A percentile compares a stretch with the other conserved stretches of the same genome.
Conservation (phyloP, 2,113 vertebrate species). For the Vulpes ferrilata region DNA sequence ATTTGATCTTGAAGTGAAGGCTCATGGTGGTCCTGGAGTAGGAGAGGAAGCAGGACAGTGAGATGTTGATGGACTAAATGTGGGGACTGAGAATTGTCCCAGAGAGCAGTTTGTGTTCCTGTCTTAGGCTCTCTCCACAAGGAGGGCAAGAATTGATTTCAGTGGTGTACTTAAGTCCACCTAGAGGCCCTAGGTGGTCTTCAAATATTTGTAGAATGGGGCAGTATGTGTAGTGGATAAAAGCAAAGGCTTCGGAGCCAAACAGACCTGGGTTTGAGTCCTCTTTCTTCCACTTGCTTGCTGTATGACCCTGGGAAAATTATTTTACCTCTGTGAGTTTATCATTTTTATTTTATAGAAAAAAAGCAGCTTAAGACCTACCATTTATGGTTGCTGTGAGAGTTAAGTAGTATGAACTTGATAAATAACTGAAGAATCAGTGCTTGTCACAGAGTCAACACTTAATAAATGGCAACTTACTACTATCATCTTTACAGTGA, state of each 20-base stretch:
- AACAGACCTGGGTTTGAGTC: background rate
- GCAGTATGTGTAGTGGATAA: background rate
- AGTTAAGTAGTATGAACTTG: background rate
- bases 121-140: fast-evolving
- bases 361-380: background rate
- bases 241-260: background rate
- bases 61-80: background rate
- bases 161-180: background rate
- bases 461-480: too few relatives aligned
- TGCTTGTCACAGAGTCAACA: background rate
- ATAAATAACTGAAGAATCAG: background rate
- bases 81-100: background rate
- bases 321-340: background rate
- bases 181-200: background rate
- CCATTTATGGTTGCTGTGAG: background rate
- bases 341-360: background rate
- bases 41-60: background rate
- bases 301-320: background rate
- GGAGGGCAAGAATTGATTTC: background rate
- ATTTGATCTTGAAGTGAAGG: background rate
- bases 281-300: background rate
- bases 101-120: background rate
- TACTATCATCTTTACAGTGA: background rate
- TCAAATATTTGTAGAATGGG: background rate
- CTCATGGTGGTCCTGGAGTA: background rate